Evolutionary conservation across 2,888 invertebrate species (phyloP).

Genomic region (Muschampia plurimacula): DNA sequence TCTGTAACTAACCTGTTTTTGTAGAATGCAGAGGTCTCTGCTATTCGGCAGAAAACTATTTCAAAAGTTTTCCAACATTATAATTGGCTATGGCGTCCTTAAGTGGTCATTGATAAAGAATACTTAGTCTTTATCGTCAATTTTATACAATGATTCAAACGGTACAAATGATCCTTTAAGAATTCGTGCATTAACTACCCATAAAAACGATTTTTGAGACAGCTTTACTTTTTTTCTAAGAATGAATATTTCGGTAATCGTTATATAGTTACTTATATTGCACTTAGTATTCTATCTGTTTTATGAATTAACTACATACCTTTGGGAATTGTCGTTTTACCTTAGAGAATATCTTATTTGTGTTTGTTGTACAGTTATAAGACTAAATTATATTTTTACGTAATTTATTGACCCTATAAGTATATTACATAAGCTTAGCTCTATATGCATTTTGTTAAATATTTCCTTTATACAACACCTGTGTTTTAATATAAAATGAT

Average conservation of each 20-base stretch:
- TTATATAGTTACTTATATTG: constrained; percentile 41
- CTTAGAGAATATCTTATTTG: constrained; percentile 42
- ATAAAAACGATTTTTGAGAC: constrained; percentile 51
- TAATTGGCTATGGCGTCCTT: background rate
- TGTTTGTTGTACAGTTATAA: constrained; percentile 75
- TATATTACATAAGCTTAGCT: constrained; percentile 77
- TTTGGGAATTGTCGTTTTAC: constrained; percentile 43
- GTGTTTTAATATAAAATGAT: constrained; percentile 61
- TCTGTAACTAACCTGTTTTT: background rate
- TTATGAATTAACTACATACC: constrained; percentile 42
- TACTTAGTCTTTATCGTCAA: background rate
- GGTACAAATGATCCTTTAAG: background rate
- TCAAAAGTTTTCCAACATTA: background rate
- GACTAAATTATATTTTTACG: constrained; percentile 84
- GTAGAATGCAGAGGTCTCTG: too few relatives aligned
- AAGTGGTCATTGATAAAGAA: background rate
- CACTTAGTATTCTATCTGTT: constrained; percentile 47
- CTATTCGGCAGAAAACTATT: too few relatives aligned
- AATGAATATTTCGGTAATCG: constrained; percentile 54
- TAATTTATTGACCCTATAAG: constrained; percentile 77
- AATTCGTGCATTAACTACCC: constrained; percentile 3
- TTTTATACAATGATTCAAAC: constrained; percentile 7
- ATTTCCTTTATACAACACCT: constrained; percentile 71
- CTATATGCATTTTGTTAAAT: constrained; percentile 80
- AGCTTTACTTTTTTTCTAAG: constrained; percentile 80